Conservation (phyloP, 2,113 vertebrate genomes). For the Craseonycteris thonglongyai region DNA sequence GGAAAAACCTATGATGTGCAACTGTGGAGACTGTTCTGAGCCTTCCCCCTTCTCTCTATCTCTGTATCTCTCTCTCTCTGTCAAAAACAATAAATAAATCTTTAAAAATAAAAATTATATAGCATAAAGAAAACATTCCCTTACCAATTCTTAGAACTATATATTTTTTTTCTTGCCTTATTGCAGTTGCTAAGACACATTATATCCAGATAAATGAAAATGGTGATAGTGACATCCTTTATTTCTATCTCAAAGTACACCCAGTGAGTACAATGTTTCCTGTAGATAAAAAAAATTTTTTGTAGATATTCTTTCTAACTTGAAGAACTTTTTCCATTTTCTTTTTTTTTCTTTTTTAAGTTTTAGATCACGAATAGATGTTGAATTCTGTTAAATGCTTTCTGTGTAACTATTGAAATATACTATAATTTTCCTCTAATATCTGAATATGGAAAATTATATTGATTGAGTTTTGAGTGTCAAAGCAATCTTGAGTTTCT, state of each 20-base stretch:
- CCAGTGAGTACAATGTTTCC: background rate
- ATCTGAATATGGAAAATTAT: background rate
- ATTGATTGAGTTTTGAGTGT: background rate
- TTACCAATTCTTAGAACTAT: background rate
- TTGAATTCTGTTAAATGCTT: background rate
- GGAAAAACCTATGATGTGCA: too few relatives aligned
- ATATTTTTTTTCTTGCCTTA: background rate
- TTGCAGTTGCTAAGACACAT: background rate
- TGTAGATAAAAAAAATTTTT: background rate
- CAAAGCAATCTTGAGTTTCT: background rate
- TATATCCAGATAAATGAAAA: background rate
- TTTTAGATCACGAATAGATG: background rate
- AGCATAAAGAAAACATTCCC: background rate
- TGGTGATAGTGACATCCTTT: background rate
- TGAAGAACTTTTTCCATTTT: background rate
- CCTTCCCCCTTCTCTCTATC: too few relatives aligned
- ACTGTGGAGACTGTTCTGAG: too few relatives aligned
- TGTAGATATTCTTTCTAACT: background rate
- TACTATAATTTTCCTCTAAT: background rate
- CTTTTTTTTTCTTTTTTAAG: background rate
- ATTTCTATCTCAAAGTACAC: background rate
- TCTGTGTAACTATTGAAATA: background rate
- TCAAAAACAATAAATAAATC: too few relatives aligned
- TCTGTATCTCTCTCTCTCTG: too few relatives aligned
- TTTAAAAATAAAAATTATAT: too few relatives aligned